A percentile compares a stretch with the other conserved stretches of the same genome.
Evolutionary conservation across 2,888 invertebrate species (phyloP).

Genomic region (Macaria notata): DNA sequence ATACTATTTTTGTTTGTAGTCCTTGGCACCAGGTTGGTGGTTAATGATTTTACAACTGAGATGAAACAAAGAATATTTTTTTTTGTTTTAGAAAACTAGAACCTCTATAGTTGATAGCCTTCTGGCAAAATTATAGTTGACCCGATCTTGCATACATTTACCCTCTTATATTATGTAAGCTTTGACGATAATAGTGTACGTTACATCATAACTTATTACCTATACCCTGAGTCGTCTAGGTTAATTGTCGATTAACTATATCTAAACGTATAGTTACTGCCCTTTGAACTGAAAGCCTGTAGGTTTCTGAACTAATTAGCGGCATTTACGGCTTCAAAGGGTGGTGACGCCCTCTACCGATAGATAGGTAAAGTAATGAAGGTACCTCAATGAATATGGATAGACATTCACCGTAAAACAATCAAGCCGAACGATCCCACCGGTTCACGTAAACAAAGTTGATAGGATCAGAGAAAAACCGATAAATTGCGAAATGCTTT

Average conservation of each 20-base stretch:
- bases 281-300: slow-evolving; percentile 49
- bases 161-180: too few relatives aligned
- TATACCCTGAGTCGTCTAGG: slow-evolving; percentile 5
- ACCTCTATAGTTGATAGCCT: too few relatives aligned
- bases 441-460: slow-evolving; percentile 8
- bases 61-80: too few relatives aligned
- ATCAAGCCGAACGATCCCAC: slow-evolving; percentile 14
- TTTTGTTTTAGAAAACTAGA: too few relatives aligned
- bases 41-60: too few relatives aligned
- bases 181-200: too few relatives aligned
- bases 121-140: too few relatives aligned
- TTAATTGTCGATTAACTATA: slow-evolving; percentile 20
- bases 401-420: slow-evolving; percentile 18
- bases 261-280: slow-evolving; percentile 42
- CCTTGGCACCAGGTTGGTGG: too few relatives aligned
- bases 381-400: slow-evolving; percentile 19
- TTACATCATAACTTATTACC: too few relatives aligned
- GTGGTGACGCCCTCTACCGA: slow-evolving; percentile 14
- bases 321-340: slow-evolving; percentile 45
- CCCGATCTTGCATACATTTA: too few relatives aligned
- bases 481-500: slow-evolving; percentile 1
- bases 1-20: too few relatives aligned
- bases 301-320: slow-evolving; percentile 56
- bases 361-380: slow-evolving; percentile 23
- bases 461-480: slow-evolving; percentile 19